Conservation (phyloP, 2,797 vertebrate species). For the Acanthiza pusilla region DNA sequence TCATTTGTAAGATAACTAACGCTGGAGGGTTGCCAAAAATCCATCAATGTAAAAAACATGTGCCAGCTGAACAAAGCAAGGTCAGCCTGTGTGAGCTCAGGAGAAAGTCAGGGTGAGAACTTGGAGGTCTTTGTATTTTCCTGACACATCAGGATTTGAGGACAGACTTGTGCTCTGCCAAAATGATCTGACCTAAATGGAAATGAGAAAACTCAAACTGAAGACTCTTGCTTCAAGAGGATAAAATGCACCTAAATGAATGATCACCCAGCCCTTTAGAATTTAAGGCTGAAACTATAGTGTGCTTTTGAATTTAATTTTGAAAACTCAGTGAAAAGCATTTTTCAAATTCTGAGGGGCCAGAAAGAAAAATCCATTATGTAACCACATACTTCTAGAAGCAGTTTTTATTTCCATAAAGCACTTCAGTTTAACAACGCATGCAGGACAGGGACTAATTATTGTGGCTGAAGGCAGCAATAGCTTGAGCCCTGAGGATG, state of each 20-base stretch:
- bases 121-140: constrained; percentile 1
- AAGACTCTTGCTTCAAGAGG: background rate
- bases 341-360: background rate
- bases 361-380: background rate
- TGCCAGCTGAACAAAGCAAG: constrained; percentile 50
- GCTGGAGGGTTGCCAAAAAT: background rate
- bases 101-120: constrained; percentile 25
- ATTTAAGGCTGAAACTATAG: background rate
- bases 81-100: constrained; percentile 12
- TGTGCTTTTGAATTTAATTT: background rate
- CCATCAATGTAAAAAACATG: background rate
- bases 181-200: constrained; percentile 18
- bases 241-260: background rate
- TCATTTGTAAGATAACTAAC: constrained; percentile 9
- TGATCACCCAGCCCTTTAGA: background rate
- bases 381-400: background rate
- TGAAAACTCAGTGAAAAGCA: background rate
- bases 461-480: background rate
- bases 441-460: background rate
- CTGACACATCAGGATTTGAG: constrained; percentile 2
- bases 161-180: background rate
- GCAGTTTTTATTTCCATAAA: background rate
- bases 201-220: constrained; percentile 36
- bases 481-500: background rate
- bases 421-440: background rate